These are phyloP conservation scores for Origma solitaria DNA, from an alignment of 2,113 vertebrate species.

Conservation along the genomic window DNA sequence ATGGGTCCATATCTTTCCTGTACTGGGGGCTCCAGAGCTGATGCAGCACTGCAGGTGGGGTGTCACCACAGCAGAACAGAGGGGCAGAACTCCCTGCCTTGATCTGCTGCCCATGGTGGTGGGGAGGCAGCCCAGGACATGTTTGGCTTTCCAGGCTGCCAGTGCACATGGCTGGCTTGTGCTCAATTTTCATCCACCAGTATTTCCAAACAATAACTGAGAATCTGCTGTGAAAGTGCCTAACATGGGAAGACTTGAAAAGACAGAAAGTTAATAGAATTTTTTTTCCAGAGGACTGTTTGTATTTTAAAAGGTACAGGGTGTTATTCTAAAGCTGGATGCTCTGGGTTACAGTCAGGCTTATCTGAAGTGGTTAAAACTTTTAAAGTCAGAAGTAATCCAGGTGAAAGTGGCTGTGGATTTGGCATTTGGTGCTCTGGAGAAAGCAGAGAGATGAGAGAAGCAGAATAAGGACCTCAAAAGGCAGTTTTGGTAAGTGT, in stretches of 20 bases:
- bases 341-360: neutral
- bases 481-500: neutral
- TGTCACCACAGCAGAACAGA: neutral
- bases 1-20: rapidly evolving
- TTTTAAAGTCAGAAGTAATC: neutral
- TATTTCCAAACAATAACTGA: neutral
- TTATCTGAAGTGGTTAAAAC: neutral
- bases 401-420: neutral
- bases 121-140: neutral
- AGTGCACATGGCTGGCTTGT: rapidly evolving
- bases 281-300: neutral
- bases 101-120: rapidly evolving
- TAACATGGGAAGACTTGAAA: neutral
- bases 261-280: neutral
- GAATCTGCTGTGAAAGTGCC: neutral
- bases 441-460: neutral
- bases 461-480: neutral
- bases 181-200: neutral
- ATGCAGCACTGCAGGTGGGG: neutral
- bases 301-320: neutral
- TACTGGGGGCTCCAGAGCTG: neutral
- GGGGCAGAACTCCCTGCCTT: rapidly evolving
- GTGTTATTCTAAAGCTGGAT: neutral
- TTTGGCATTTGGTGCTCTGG: neutral
- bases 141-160: neutral